phyloP scores from a whole-genome alignment of 2,888 invertebrate species.

The Plutella xylostella region DNA sequence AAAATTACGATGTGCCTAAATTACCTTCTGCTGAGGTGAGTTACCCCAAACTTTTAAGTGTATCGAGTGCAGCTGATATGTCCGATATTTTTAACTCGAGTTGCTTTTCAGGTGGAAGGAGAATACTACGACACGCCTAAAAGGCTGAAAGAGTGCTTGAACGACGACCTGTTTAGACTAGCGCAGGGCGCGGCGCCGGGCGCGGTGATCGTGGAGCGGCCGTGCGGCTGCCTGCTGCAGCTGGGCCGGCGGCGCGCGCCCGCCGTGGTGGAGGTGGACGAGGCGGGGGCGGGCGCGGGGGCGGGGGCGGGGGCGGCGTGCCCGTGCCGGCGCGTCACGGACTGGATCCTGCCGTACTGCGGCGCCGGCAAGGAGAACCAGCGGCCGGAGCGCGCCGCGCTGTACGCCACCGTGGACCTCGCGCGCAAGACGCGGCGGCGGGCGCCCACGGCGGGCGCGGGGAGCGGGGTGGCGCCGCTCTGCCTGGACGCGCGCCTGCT shows the following conservation, averaged over 20 bases:
- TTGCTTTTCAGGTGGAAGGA: conserved; percentile 44
- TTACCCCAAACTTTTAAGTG: no score
- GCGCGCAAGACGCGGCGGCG: conserved; percentile 72
- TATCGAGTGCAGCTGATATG: no score
- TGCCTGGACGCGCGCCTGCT: conserved; percentile 24
- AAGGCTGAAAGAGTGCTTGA: conserved; percentile 77
- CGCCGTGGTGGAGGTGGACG: conserved; percentile 45
- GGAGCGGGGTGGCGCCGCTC: conserved; percentile 16
- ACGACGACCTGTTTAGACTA: conserved; percentile 54
- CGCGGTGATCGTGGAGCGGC: conserved; percentile 72
- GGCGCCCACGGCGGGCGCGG: conserved; percentile 12
- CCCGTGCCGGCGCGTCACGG: conserved; percentile 73
- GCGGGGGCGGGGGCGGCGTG: conserved; percentile 48
- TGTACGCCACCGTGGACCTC: conserved; percentile 78
- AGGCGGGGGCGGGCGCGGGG: conserved; percentile 32
- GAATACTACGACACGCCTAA: conserved; percentile 82
- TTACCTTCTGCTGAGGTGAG: conserved; percentile 65
- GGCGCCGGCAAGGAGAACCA: conserved; percentile 61
- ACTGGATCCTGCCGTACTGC: conserved; percentile 74
- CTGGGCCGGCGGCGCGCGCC: conserved; percentile 48
- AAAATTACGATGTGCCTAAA: conserved; percentile 84
- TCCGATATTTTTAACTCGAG: no score
- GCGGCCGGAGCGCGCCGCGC: conserved; percentile 48
- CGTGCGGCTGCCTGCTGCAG: conserved; percentile 76
- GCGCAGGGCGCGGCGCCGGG: conserved; percentile 63